Percentiles rank a stretch among this genome's conserved stretches.
phyloP scores from a whole-genome alignment of 2,113 vertebrate species.

The Pseudorhombus dupliciocellatus region DNA sequence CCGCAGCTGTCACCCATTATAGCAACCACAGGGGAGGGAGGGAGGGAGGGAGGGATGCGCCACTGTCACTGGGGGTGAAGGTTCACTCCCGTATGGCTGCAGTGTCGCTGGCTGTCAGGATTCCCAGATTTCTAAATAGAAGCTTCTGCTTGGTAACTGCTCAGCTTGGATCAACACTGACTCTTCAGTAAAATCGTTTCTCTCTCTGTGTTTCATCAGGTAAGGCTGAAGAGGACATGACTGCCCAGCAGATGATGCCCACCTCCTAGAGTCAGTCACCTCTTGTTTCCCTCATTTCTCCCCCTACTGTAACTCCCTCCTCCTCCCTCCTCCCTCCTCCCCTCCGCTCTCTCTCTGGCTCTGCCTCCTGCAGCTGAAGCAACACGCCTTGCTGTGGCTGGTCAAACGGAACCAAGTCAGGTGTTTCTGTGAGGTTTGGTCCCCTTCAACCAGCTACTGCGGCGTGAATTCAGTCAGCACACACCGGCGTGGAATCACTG shows the following conservation, averaged over 20 bases:
- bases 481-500: constrained; percentile 46
- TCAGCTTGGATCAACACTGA: not conserved
- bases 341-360: constrained; percentile 23
- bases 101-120: constrained; percentile 47
- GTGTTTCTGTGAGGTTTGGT: constrained; percentile 99
- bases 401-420: constrained; percentile 99
- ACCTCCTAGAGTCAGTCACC: constrained; percentile 2
- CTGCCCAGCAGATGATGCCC: constrained; percentile 10
- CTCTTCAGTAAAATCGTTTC: not conserved
- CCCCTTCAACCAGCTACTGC: constrained; percentile 99
- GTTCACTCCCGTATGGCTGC: constrained; percentile 16
- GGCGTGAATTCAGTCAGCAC: constrained; percentile 83
- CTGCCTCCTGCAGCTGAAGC: constrained; percentile 71
- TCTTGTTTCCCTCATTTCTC: not conserved
- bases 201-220: constrained; percentile 63
- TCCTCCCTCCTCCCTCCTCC: not conserved
- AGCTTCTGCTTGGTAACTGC: constrained; percentile 48
- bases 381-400: constrained; percentile 95
- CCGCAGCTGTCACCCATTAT: constrained; percentile 79
- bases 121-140: constrained; percentile 61
- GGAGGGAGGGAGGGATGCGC: constrained; percentile 28
- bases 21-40: constrained; percentile 59
- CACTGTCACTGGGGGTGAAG: constrained; percentile 64
- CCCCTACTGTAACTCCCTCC: not conserved
- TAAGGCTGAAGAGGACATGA: constrained; percentile 55